These are phyloP conservation scores for Panagrolaimus sp. DNA, from an alignment of 1,140 invertebrate species.

Conservation along the genomic window DNA sequence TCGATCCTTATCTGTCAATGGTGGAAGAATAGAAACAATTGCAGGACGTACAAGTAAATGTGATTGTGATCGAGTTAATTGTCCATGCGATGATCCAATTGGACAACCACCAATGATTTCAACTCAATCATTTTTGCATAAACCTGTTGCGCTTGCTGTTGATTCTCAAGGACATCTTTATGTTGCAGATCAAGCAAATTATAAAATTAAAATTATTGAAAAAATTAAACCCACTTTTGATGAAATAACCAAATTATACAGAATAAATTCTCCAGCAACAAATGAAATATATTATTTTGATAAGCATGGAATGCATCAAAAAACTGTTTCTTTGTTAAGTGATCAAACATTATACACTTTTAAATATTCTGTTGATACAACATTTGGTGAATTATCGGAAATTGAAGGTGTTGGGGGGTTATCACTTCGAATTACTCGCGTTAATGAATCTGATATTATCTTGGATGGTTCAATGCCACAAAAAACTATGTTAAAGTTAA, in stretches of 20 bases:
- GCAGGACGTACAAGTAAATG: neutral
- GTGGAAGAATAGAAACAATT: neutral
- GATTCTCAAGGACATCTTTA: conserved; percentile 2
- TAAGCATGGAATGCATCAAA: neutral
- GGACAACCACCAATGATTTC: neutral
- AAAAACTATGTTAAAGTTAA: neutral
- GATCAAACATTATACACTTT: neutral
- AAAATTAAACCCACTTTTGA: neutral
- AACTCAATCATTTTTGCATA: conserved; percentile 1
- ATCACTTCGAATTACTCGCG: neutral
- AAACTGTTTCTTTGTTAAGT: neutral
- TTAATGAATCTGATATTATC: neutral
- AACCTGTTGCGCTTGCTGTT: neutral
- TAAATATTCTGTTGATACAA: conserved; percentile 3
- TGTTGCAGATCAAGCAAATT: conserved; percentile 10
- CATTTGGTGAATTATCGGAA: neutral
- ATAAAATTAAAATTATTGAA: neutral
- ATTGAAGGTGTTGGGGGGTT: neutral
- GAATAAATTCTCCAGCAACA: conserved; percentile 1
- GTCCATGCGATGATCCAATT: neutral
- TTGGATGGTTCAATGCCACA: conserved; percentile 1
- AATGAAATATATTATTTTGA: conserved; percentile 8
- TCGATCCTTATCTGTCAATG: neutral
- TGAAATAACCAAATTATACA: neutral
- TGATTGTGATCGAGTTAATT: conserved; percentile 6